A percentile compares a stretch with the other conserved stretches of the same genome.
phyloP scores from a whole-genome alignment of 2,797 vertebrate species.

The Lithobates sylvaticus region DNA sequence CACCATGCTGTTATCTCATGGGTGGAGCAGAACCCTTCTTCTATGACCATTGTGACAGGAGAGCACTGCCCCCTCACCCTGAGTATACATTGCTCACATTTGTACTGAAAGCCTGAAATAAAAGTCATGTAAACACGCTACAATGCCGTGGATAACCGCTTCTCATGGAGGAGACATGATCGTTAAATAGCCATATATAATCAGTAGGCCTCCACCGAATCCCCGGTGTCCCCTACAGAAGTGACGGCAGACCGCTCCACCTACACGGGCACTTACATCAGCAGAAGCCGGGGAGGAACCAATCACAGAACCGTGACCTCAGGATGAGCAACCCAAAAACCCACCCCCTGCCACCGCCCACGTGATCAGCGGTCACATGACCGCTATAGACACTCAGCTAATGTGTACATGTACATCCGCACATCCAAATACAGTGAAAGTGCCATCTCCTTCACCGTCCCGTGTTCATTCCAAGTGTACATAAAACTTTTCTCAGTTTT shows the following conservation, averaged over 20 bases:
- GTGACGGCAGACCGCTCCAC: not conserved
- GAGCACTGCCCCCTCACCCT: too few relatives aligned
- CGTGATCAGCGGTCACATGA: not conserved
- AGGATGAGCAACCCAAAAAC: not conserved
- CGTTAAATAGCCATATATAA: not conserved
- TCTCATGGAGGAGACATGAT: not conserved
- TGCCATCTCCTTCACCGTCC: too few relatives aligned
- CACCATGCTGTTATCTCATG: too few relatives aligned
- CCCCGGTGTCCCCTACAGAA: not conserved
- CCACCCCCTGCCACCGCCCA: not conserved
- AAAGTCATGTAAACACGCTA: not conserved
- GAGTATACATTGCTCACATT: too few relatives aligned
- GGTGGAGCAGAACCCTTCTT: too few relatives aligned
- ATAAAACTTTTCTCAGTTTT: too few relatives aligned
- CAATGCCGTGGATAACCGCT: not conserved
- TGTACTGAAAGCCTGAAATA: too few relatives aligned
- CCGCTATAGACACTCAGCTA: too few relatives aligned
- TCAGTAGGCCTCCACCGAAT: not conserved
- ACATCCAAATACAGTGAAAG: too few relatives aligned
- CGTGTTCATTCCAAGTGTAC: too few relatives aligned
- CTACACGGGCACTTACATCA: not conserved
- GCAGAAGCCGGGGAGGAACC: not conserved
- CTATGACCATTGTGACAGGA: too few relatives aligned
- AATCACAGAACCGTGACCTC: not conserved
- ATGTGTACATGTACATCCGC: too few relatives aligned